Evolutionary conservation across 2,888 invertebrate species (phyloP), one percentile per base, ranked within the genome.

Genomic region (Netelia melanura): DNA sequence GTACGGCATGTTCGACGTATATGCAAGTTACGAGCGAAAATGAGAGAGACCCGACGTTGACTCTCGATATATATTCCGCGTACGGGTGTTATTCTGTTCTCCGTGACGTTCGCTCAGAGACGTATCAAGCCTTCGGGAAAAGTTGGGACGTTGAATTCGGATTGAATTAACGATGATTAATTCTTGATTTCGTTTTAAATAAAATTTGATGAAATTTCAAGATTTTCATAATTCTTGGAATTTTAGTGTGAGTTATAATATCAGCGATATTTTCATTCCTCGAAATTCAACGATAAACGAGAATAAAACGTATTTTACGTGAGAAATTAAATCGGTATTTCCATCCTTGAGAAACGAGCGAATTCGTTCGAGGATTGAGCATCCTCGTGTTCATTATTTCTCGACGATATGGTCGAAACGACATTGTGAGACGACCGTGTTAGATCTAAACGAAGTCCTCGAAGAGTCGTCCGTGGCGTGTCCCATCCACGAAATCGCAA

Each of bases 51-150:
- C 25, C 61, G 43, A 67, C 64, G 65, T 67, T 83, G 67, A 78
- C 52, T 62, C 72, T 68, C 67, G 48, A 72, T 83, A 44, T 67
- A 74, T 78, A 62, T 83, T 74, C 25, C 67, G 54, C 62, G 43
- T 61, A 68, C 48, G 77, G 48, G 30, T 77, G 71, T 67, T 70
- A 21, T 62, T 76, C 70, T 56, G 48, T 23, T 58, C 56, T 52
- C 48, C 14, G 58, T 58, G 71, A 77, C 65, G 30, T 25, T 82
- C 21, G 62, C 54, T 71, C 76, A 72, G 65, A 48, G 70, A 65
- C 76, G 76, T 65, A 30, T 21, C 71, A 58, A 81, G 44, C 54
- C n/a, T 67, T 23, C 44, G 14, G 38, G 25, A 11, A 71, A 58
- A n/a, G 30, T n/a, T 6, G 38, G 38, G 58, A 9, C 9, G 30